These are phyloP conservation scores for Illadopsis cleaveri DNA, from an alignment of 2,113 vertebrate genomes.

Conservation along the genomic window DNA sequence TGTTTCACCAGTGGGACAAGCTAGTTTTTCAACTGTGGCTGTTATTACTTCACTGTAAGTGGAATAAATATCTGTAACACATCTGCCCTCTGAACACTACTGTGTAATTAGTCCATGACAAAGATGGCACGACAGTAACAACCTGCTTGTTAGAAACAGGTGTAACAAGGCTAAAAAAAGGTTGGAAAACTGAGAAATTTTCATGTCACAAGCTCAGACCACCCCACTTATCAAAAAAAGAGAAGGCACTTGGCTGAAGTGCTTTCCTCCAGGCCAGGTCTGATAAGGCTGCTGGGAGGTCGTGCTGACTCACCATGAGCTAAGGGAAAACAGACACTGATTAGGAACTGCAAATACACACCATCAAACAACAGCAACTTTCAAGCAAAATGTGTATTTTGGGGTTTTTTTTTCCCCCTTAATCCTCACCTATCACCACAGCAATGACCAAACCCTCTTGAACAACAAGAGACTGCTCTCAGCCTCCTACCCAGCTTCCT, in stretches of 20 bases:
- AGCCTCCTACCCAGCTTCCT: background rate
- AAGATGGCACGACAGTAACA: background rate
- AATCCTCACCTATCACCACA: background rate
- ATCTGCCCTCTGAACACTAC: background rate
- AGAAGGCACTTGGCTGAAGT: background rate
- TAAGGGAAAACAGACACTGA: background rate
- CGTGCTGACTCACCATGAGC: slow-evolving; percentile 31
- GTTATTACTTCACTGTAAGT: background rate
- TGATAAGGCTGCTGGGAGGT: background rate
- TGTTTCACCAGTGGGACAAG: background rate
- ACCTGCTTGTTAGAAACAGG: background rate
- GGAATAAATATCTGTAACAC: background rate
- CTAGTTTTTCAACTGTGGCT: background rate
- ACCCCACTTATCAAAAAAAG: background rate
- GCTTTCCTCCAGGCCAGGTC: background rate
- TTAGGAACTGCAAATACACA: background rate
- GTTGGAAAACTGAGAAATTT: background rate
- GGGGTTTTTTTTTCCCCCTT: too few relatives aligned
- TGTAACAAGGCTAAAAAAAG: background rate
- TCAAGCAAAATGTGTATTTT: background rate
- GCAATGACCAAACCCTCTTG: background rate
- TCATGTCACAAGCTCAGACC: background rate
- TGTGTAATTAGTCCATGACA: background rate
- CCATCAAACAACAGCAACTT: background rate
- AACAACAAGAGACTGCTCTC: background rate